Conservation (phyloP, 2,888 invertebrate genomes). For the Cylloceria caligata region DNA sequence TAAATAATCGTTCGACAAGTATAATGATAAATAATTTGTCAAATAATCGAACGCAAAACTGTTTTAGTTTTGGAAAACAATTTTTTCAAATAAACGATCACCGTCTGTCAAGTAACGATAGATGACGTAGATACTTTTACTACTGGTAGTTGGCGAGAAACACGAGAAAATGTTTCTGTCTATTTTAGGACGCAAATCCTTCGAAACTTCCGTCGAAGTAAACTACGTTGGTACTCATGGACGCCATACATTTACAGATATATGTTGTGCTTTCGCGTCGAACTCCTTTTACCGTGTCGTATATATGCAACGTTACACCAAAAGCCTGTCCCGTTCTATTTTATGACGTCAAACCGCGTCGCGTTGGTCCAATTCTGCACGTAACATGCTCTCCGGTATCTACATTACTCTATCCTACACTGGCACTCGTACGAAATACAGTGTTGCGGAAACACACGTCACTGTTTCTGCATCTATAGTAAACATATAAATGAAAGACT, state of each 20-base stretch:
- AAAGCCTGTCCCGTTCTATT: conserved; percentile 18
- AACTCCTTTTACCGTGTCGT: conserved; percentile 7
- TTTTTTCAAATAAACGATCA: too few relatives aligned
- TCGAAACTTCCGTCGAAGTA: conserved; percentile 11
- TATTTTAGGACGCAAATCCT: conserved; percentile 3
- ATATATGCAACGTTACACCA: conserved; percentile 7
- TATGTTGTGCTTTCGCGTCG: not conserved
- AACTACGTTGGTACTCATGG: not conserved
- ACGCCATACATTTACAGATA: not conserved
- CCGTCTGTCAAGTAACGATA: not conserved
- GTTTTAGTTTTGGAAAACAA: too few relatives aligned
- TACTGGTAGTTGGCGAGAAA: not conserved
- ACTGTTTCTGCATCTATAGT: not conserved
- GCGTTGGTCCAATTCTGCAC: conserved; percentile 3
- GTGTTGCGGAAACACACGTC: conserved; percentile 1
- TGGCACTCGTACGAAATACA: conserved; percentile 1
- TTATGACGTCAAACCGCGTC: conserved; percentile 25
- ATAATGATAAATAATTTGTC: too few relatives aligned
- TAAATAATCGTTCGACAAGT: too few relatives aligned
- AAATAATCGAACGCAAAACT: too few relatives aligned
- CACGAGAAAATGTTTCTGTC: not conserved
- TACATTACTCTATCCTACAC: not conserved
- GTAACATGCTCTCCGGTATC: conserved; percentile 6
- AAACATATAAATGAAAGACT: not conserved
- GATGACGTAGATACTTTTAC: conserved; percentile 4